These are phyloP conservation scores for Strigamia maritima DNA, from an alignment of 2,888 invertebrate species.

Conservation along the genomic window DNA sequence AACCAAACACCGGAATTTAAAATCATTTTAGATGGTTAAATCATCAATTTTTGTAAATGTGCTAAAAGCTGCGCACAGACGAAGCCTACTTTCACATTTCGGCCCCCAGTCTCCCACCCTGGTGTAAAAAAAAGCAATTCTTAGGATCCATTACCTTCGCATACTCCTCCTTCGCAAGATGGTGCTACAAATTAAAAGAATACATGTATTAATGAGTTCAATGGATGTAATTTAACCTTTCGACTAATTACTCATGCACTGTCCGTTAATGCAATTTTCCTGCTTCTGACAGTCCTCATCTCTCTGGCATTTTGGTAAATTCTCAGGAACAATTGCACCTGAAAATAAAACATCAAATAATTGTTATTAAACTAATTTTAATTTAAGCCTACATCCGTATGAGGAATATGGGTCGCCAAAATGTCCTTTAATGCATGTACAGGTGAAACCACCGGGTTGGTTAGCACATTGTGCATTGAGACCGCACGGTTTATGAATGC, in stretches of 20 bases:
- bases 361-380: background rate
- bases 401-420: constrained; percentile 65
- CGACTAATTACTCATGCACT: constrained; percentile 41
- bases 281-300: constrained; percentile 39
- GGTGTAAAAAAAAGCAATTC: background rate
- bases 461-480: constrained; percentile 73
- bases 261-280: constrained; percentile 41
- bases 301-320: constrained; percentile 34
- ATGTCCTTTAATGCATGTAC: constrained; percentile 77
- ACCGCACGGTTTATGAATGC: constrained; percentile 63
- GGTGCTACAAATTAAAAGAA: background rate
- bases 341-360: background rate
- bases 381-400: constrained; percentile 59
- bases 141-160: background rate
- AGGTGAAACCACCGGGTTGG: constrained; percentile 73
- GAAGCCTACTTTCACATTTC: background rate
- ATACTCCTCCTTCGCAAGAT: background rate
- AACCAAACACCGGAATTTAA: background rate
- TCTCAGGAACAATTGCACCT: constrained; percentile 26
- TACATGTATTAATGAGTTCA: background rate
- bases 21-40: background rate
- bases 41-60: background rate
- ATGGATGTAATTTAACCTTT: background rate
- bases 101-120: background rate
- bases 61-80: background rate